Evolutionary conservation across 2,888 invertebrate genomes (phyloP).

Genomic region (Adineta ricciae): DNA sequence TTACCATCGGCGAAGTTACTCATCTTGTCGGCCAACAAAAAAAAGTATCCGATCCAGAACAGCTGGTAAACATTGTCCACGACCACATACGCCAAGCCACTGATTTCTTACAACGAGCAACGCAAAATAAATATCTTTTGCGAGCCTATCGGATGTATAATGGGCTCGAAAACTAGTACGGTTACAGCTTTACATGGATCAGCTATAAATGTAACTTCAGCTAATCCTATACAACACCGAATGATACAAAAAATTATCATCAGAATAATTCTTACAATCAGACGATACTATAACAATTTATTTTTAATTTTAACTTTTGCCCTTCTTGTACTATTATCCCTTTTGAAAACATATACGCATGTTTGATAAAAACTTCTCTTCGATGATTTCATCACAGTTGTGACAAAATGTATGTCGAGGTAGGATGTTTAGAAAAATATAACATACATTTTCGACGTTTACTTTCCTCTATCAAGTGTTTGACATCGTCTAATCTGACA

Average conservation of each 20-base stretch:
- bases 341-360: not conserved
- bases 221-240: not conserved
- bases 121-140: not conserved
- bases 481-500: not conserved
- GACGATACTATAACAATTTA: not conserved
- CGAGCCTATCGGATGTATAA: not conserved
- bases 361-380: too few relatives aligned
- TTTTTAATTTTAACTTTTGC: not conserved
- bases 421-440: too few relatives aligned
- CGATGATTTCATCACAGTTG: too few relatives aligned
- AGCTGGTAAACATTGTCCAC: not conserved
- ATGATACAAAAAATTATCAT: not conserved
- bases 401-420: too few relatives aligned
- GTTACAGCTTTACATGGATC: not conserved
- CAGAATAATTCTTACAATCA: not conserved
- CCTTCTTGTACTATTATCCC: not conserved
- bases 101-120: not conserved
- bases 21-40: not conserved
- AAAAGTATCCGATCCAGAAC: not conserved
- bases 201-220: not conserved
- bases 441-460: too few relatives aligned
- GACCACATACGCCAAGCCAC: not conserved
- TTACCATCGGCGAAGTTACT: not conserved
- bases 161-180: not conserved
- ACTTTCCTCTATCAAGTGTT: not conserved